These are phyloP conservation scores for Drosophila borborema DNA, from an alignment of 2,888 invertebrate species.

Conservation along the genomic window DNA sequence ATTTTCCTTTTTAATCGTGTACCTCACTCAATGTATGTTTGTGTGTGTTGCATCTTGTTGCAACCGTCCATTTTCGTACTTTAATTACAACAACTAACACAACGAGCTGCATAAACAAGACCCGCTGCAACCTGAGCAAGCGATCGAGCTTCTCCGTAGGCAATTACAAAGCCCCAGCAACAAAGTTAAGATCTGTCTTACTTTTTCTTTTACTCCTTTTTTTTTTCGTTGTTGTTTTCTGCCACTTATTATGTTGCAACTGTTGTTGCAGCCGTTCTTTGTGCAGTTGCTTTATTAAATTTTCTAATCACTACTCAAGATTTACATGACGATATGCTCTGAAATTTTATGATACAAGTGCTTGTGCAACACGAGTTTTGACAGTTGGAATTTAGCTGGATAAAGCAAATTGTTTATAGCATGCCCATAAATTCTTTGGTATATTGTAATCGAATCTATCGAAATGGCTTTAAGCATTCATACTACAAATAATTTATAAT, in stretches of 20 bases:
- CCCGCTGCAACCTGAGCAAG: conserved; percentile 31
- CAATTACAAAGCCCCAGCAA: conserved; percentile 64
- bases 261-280: conserved; percentile 28
- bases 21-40: conserved; percentile 22
- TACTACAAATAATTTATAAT: conserved; percentile 1
- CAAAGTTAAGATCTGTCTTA: conserved; percentile 63
- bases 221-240: background rate
- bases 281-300: conserved; percentile 61
- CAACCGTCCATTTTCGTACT: conserved; percentile 72
- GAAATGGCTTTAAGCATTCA: background rate
- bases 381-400: background rate
- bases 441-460: background rate
- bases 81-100: conserved; percentile 78
- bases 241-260: conserved; percentile 49
- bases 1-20: conserved; percentile 61
- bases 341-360: conserved; percentile 7
- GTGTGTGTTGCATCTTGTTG: conserved; percentile 34
- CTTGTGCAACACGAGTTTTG: background rate
- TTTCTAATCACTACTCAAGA: conserved; percentile 57
- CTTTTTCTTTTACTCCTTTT: conserved; percentile 14
- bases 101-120: conserved; percentile 61
- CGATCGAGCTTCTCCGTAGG: conserved; percentile 33
- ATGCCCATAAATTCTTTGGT: background rate
- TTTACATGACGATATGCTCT: conserved; percentile 44
- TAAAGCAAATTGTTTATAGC: background rate